Evolutionary conservation across 2,888 invertebrate genomes (phyloP).

Genomic region (Drosophila pegasa): DNA sequence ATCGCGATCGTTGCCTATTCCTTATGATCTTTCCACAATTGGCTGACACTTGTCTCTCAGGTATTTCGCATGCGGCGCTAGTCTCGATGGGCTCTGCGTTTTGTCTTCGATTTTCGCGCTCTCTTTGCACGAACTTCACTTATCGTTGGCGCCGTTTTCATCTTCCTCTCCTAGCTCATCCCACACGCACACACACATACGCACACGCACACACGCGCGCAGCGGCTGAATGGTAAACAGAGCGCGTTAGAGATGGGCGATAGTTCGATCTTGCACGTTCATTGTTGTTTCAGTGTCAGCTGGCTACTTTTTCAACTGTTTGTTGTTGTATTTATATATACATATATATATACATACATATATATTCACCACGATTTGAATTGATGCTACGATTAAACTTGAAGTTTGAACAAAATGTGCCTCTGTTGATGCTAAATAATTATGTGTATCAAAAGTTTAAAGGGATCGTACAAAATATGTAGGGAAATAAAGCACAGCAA

Average conservation of each 20-base stretch:
- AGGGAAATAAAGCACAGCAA: too few relatives aligned
- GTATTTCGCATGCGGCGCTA: background rate
- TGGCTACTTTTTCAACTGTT: background rate
- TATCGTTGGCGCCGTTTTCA: constrained; percentile 50
- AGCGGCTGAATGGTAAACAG: constrained; percentile 37
- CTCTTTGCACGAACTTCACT: constrained; percentile 19
- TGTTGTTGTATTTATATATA: background rate
- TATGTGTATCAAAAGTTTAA: too few relatives aligned
- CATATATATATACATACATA: background rate
- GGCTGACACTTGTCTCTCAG: background rate
- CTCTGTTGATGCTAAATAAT: background rate
- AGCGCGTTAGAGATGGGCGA: constrained; percentile 45
- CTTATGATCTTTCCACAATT: constrained; percentile 1
- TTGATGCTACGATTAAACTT: background rate
- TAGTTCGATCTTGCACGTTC: constrained; percentile 42
- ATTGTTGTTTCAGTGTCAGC: constrained; percentile 18
- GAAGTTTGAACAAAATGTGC: constrained; percentile 13
- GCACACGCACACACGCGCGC: constrained; percentile 2
- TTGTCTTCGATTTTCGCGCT: constrained; percentile 38
- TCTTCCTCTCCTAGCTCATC: constrained; percentile 29
- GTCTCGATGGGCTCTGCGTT: background rate
- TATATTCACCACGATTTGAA: constrained; percentile 3
- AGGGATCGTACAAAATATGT: too few relatives aligned
- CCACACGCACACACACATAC: constrained; percentile 11
- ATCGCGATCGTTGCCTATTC: constrained; percentile 7